A percentile compares a stretch with the other conserved stretches of the same genome.
Conservation (phyloP, 2,113 vertebrate species). For the Pandion haliaetus region DNA sequence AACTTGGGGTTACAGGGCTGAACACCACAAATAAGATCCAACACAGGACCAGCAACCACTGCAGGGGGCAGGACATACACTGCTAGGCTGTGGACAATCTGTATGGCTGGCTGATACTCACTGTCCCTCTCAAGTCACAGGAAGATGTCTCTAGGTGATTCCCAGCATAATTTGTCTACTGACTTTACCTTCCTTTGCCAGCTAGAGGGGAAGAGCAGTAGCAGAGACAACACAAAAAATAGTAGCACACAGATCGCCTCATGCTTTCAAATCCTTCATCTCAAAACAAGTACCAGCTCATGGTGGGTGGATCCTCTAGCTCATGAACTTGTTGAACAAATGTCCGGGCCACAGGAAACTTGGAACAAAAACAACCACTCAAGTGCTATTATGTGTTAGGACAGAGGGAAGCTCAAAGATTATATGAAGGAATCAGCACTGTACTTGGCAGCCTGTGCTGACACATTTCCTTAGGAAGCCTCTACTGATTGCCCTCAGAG, state of each 20-base stretch:
- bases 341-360: neutral
- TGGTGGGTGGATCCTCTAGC: neutral
- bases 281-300: neutral
- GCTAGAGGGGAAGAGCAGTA: neutral
- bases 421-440: neutral
- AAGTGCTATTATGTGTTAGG: neutral
- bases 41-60: neutral
- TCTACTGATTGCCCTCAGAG: neutral
- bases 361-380: neutral
- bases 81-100: neutral
- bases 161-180: neutral
- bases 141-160: neutral
- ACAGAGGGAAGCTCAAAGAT: neutral
- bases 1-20: neutral
- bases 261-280: neutral
- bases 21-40: neutral
- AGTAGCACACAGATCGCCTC: accelerated
- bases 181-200: neutral
- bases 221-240: neutral
- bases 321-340: neutral
- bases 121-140: neutral
- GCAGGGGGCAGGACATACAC: neutral
- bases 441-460: neutral
- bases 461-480: neutral
- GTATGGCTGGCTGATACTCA: neutral